phyloP scores from a whole-genome alignment of 2,888 invertebrate species.

The Perizoma affinitatum region DNA sequence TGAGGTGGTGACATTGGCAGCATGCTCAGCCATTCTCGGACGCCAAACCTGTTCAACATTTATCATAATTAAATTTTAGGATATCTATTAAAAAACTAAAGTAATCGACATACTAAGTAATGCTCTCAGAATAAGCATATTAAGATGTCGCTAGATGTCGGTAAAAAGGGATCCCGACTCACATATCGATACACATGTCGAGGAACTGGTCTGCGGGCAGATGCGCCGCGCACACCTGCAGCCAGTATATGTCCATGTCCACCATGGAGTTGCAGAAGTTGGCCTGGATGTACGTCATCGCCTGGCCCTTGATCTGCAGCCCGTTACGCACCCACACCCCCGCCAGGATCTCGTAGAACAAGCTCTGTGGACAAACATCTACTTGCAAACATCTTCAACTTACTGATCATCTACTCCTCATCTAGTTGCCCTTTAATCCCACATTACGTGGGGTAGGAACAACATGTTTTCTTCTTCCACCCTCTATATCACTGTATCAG shows the following conservation, averaged over 20 bases:
- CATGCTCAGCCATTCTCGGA: conserved; percentile 93
- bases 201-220: conserved; percentile 94
- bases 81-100: no score
- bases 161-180: conserved; percentile 53
- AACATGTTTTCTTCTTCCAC: no score
- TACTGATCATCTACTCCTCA: no score
- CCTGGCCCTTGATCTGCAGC: conserved; percentile 98
- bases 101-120: no score
- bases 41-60: conserved; percentile 88
- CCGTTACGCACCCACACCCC: conserved; percentile 99
- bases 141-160: no score
- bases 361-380: conserved; percentile 87
- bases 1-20: conserved; percentile 87
- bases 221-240: conserved; percentile 96
- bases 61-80: no score
- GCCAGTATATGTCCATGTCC: conserved; percentile 97
- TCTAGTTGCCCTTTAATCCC: no score
- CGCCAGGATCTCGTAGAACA: conserved; percentile 96
- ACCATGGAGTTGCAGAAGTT: conserved; percentile 99
- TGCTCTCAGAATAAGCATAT: no score
- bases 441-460: no score
- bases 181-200: conserved; percentile 94
- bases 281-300: conserved; percentile 99
- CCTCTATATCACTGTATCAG: no score
- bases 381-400: no score